Percentiles rank a stretch among this genome's conserved stretches.
phyloP scores from a whole-genome alignment of 2,113 vertebrate genomes.

The Equus przewalskii region DNA sequence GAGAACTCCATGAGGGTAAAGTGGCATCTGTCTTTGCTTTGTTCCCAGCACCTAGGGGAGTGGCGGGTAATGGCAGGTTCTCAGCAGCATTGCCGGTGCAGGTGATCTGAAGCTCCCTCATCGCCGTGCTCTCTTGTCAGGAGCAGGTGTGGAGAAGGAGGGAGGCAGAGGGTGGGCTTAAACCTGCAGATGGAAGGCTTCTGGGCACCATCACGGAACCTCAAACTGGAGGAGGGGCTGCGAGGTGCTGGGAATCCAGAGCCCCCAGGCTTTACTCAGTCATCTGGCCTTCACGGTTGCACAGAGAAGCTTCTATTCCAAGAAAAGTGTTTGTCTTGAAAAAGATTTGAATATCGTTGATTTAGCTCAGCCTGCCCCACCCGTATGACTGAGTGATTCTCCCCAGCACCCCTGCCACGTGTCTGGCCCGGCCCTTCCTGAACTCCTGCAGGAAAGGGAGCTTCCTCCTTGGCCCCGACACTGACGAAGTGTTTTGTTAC shows the following conservation, averaged over 20 bases:
- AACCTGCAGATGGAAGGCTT: not conserved
- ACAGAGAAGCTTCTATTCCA: not conserved
- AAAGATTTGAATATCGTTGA: not conserved
- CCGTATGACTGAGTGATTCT: not conserved
- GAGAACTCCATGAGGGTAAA: not conserved
- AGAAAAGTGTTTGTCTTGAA: not conserved
- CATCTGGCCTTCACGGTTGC: not conserved
- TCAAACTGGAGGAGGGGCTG: not conserved
- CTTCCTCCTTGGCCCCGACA: not conserved
- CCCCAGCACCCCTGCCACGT: not conserved
- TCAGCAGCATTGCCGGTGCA: not conserved
- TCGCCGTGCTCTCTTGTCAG: not conserved
- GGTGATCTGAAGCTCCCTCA: not conserved
- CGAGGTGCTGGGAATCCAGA: accelerated
- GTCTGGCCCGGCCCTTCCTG: not conserved
- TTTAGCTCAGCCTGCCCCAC: not conserved
- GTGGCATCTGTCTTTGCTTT: not conserved
- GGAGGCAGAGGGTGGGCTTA: not conserved
- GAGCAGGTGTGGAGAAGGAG: no score
- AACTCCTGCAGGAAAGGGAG: not conserved
- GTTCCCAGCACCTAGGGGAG: not conserved
- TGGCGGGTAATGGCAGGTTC: no score
- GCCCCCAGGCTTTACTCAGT: not conserved
- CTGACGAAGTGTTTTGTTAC: not conserved
- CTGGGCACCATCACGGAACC: not conserved